A percentile compares a stretch with the other conserved stretches of the same genome.
phyloP scores from a whole-genome alignment of 2,888 invertebrate genomes.

The Frankliniella fusca region DNA sequence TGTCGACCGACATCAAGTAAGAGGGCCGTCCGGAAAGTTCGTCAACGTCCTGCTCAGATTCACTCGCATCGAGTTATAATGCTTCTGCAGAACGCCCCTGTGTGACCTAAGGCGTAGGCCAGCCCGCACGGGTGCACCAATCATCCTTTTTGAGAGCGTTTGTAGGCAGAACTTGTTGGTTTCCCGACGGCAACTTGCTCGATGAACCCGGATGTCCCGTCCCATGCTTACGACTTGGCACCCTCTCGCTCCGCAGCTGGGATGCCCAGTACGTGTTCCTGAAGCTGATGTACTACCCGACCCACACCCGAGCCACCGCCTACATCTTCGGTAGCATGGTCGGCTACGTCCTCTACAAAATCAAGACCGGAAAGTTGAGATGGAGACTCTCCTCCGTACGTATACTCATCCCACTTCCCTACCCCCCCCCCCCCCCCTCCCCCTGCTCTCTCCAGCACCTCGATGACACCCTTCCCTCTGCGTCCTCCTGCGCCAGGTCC shows the following conservation, averaged over 20 bases:
- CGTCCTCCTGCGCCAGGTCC: background rate
- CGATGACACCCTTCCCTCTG: background rate
- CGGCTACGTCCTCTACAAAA: slow-evolving; percentile 44
- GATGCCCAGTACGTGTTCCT: slow-evolving; percentile 7
- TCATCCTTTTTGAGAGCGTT: background rate
- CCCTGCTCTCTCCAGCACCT: background rate
- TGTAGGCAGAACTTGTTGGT: background rate
- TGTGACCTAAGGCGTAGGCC: background rate
- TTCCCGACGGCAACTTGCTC: background rate
- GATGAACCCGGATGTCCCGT: background rate
- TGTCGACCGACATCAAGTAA: slow-evolving; percentile 36
- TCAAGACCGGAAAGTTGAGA: slow-evolving; percentile 41
- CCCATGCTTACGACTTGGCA: background rate
- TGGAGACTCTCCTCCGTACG: background rate
- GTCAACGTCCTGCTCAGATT: background rate
- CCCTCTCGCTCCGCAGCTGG: background rate
- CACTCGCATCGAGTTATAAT: background rate
- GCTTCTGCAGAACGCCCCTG: background rate
- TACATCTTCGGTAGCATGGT: slow-evolving; percentile 46
- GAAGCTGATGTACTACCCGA: slow-evolving; percentile 43
- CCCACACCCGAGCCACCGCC: slow-evolving; percentile 45
- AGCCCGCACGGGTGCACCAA: background rate
- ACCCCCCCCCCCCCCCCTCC: too few relatives aligned
- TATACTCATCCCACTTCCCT: too few relatives aligned
- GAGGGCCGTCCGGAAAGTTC: background rate